These are phyloP conservation scores for Falco rusticolus DNA, from an alignment of 2,797 vertebrate species.

Conservation along the genomic window DNA sequence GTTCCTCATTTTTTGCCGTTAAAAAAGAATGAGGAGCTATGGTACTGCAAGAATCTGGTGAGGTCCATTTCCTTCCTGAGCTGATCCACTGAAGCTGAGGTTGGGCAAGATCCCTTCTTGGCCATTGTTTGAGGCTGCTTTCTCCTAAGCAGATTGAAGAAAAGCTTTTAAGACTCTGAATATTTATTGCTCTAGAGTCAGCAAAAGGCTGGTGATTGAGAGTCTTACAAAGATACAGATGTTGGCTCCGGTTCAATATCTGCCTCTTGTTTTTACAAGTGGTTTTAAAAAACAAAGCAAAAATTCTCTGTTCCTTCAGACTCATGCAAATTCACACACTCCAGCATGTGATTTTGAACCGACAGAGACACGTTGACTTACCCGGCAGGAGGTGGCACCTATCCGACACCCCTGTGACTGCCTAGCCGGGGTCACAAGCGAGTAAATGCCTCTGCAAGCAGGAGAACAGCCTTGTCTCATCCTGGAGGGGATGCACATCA, in stretches of 20 bases:
- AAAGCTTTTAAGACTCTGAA: conserved; percentile 49
- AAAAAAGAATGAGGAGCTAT: background rate
- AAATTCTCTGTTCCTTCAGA: conserved; percentile 15
- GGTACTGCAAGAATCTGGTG: background rate
- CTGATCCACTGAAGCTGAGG: background rate
- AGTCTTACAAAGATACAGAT: conserved; percentile 55
- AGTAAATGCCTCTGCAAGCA: background rate
- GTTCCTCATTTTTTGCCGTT: background rate
- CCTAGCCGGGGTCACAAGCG: background rate
- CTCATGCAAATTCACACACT: background rate
- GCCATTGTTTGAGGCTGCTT: conserved; percentile 36
- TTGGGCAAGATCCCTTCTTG: conserved; percentile 17
- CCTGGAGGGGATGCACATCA: background rate
- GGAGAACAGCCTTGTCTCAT: background rate
- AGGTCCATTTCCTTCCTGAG: background rate
- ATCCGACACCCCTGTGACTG: background rate
- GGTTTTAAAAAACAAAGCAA: conserved; percentile 20
- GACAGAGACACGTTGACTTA: background rate
- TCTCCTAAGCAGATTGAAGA: conserved; percentile 46
- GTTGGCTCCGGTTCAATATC: conserved; percentile 30
- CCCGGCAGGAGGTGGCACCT: background rate
- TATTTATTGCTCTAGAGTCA: conserved; percentile 61
- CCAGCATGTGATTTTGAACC: background rate
- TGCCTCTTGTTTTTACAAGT: conserved; percentile 61
- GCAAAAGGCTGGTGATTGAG: conserved; percentile 53